Evolutionary conservation across 2,113 vertebrate species (phyloP), one percentile per base, ranked within the genome.

Genomic region (Herpailurus yagouaroundi): DNA sequence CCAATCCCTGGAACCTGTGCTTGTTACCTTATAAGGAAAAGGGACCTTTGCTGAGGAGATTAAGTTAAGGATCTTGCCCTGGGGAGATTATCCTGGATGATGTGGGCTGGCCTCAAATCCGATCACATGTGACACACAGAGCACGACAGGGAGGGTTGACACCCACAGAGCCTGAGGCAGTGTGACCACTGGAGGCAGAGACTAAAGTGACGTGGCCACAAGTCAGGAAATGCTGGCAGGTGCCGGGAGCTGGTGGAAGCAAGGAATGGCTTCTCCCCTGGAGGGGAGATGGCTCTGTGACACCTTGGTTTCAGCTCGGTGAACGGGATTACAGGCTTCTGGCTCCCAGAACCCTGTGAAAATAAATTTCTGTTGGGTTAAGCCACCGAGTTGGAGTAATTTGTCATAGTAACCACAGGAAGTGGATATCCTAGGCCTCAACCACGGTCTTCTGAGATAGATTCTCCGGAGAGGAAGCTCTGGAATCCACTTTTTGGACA

Each of bases 1-100:
- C 48, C 55, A 73, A 52, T 89, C 31, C 74, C 63, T 31, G 23
- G 33, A 79, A 77, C 36, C 71, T 57, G 25, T 73, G 60, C 92
- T 11, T 41, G 15, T 55, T 69, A 36, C 25, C 10, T 45, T 27
- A 13, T 55, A 50, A 79, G 38, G 69, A 87, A 77, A 94, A 23
- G 13, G 52, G 15, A 36, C 9, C 19, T 89, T 36, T 33, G 52
- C 38, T 57, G 45, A 50, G 68, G 10, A 31, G 41, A 64, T 74
- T 81, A 81, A 66, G 9, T 57, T 33, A 83, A 83, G 52, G 82
- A 25, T 76, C 64, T 64, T 19, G 41, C 60, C 45, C 16, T 1
- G n/a, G 73, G 81, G 50, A 19, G 38, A 94, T 89, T 73, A 66
- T 31, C 52, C 63, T 57, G 69, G 52, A 71, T 92, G 33, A 77